Percentiles rank a stretch among this genome's conserved stretches.
Conservation (phyloP, 2,888 invertebrate species). For the Apamea epomidion region DNA sequence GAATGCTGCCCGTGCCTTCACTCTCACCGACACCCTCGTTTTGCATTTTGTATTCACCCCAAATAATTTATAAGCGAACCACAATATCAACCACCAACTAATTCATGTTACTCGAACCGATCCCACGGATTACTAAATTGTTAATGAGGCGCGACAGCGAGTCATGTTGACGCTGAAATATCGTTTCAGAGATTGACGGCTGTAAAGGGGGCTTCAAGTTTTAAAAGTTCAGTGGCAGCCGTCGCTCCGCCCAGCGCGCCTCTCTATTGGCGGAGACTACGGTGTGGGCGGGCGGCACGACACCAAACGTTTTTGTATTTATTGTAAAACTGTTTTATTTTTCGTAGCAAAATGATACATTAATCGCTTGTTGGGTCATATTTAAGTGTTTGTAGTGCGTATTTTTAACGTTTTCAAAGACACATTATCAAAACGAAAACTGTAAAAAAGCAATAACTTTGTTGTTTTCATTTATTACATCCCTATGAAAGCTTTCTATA, state of each 20-base stretch:
- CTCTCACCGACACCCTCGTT: conserved; percentile 72
- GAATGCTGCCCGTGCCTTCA: conserved; percentile 64
- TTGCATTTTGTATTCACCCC: conserved; percentile 64
- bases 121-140: conserved; percentile 51
- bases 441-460: conserved; percentile 41
- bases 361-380: conserved; percentile 72
- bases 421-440: conserved; percentile 47
- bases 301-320: conserved; percentile 45
- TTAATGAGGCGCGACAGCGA: conserved; percentile 68
- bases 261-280: conserved; percentile 76
- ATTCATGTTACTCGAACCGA: conserved; percentile 54
- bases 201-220: conserved; percentile 78
- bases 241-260: conserved; percentile 79
- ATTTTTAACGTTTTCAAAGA: conserved; percentile 71
- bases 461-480: conserved; percentile 29
- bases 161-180: conserved; percentile 82
- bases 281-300: conserved; percentile 76
- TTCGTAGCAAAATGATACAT: conserved; percentile 81
- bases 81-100: conserved; percentile 47
- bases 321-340: conserved; percentile 68
- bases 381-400: conserved; percentile 70
- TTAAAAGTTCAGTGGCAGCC: conserved; percentile 71
- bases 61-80: conserved; percentile 6
- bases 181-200: conserved; percentile 83
- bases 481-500: not conserved